phyloP scores from a whole-genome alignment of 2,113 vertebrate genomes.

The Choloepus hoffmanni region DNA sequence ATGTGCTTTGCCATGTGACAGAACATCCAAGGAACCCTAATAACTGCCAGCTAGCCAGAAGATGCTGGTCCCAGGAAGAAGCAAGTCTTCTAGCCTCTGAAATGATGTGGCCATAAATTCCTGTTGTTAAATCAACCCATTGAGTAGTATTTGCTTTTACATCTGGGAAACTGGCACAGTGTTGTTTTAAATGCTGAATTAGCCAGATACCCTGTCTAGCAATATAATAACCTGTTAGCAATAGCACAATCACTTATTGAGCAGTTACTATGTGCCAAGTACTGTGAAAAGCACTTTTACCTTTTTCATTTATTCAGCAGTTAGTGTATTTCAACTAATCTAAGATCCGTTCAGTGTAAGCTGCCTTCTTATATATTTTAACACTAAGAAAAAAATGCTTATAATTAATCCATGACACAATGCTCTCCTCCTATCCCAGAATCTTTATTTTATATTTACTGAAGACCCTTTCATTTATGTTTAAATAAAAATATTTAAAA shows the following conservation, averaged over 20 bases:
- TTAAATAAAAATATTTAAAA: slow-evolving; percentile 50
- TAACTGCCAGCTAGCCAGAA: too few relatives aligned
- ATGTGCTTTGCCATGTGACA: too few relatives aligned
- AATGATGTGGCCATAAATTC: too few relatives aligned
- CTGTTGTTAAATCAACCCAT: too few relatives aligned
- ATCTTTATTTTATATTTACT: slow-evolving; percentile 61
- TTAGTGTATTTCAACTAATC: neutral
- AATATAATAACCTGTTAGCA: neutral
- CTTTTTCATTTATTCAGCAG: neutral
- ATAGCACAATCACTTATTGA: neutral
- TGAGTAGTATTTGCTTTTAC: too few relatives aligned
- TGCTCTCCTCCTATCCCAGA: slow-evolving; percentile 1
- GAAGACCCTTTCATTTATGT: slow-evolving; percentile 35
- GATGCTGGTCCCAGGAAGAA: too few relatives aligned
- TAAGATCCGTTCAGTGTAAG: neutral
- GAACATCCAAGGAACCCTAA: too few relatives aligned
- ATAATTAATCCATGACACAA: slow-evolving; percentile 59
- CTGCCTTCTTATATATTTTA: neutral
- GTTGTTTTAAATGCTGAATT: neutral
- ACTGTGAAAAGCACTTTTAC: neutral
- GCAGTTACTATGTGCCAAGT: neutral
- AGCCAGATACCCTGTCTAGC: neutral
- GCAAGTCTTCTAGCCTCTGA: too few relatives aligned
- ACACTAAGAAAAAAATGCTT: slow-evolving; percentile 13
- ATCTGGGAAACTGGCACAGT: too few relatives aligned